Conservation (phyloP, 1,140 invertebrate species). For the Teleogryllus occipitalis region DNA sequence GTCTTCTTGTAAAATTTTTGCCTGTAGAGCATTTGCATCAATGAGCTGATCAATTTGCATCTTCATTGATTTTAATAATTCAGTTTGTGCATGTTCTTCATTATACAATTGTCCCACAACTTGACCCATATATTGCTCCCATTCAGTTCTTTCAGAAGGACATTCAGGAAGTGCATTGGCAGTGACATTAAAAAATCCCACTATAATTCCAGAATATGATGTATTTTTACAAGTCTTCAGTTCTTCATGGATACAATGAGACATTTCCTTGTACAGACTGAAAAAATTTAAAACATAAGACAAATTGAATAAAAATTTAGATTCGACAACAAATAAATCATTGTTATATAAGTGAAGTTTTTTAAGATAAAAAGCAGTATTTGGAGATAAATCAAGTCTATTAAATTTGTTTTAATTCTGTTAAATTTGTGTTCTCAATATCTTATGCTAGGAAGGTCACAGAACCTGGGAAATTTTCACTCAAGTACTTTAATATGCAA, state of each 20-base stretch:
- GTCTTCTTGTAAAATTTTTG: background rate
- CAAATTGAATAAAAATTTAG: background rate
- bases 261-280: background rate
- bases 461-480: too few relatives aligned
- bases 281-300: background rate
- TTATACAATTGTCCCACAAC: background rate
- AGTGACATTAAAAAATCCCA: background rate
- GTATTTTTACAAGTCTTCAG: background rate
- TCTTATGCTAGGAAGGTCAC: too few relatives aligned
- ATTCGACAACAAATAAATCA: background rate
- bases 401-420: too few relatives aligned
- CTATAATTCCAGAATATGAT: background rate
- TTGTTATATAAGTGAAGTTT: too few relatives aligned
- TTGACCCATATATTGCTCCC: background rate
- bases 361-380: too few relatives aligned
- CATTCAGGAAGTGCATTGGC: background rate
- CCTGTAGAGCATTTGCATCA: background rate
- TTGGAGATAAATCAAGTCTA: too few relatives aligned
- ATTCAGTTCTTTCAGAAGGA: background rate
- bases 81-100: background rate
- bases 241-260: background rate
- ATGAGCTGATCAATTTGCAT: background rate
- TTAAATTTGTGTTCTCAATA: too few relatives aligned
- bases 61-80: background rate
- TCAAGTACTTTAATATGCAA: too few relatives aligned